Percentiles rank a stretch among this genome's conserved stretches.
Evolutionary conservation across 1,140 invertebrate genomes (phyloP).

Genomic region (Heliconius eleuchia): DNA sequence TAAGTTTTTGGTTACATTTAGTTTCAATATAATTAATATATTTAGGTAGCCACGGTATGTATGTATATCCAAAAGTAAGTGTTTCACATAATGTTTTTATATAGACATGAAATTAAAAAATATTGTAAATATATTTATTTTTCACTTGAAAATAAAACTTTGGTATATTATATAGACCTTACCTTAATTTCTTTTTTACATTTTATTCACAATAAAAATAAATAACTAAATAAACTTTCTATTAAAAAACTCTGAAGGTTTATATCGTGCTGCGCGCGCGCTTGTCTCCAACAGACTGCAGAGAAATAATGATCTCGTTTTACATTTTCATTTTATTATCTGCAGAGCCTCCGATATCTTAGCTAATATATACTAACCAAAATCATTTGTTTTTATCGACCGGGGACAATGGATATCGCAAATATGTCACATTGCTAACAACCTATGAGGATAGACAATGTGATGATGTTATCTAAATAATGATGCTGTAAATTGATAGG

Average conservation of each 20-base stretch:
- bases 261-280: constrained; percentile 16
- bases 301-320: constrained; percentile 28
- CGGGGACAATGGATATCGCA: constrained; percentile 13
- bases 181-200: neutral
- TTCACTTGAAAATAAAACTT: neutral
- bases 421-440: constrained; percentile 16
- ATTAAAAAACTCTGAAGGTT: neutral
- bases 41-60: too few relatives aligned
- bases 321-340: constrained; percentile 25
- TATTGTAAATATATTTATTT: neutral
- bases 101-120: neutral
- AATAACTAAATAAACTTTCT: neutral
- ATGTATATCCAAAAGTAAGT: too few relatives aligned
- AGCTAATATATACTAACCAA: constrained; percentile 20
- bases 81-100: too few relatives aligned
- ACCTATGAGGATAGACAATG: constrained; percentile 18
- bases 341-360: constrained; percentile 16
- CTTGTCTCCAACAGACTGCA: constrained; percentile 22
- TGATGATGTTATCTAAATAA: neutral
- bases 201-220: constrained; percentile 1
- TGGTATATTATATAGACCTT: neutral
- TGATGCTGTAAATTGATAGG: neutral
- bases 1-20: neutral
- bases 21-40: neutral
- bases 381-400: constrained; percentile 17